phyloP scores from a whole-genome alignment of 2,113 vertebrate genomes.

The Eonycteris spelaea region DNA sequence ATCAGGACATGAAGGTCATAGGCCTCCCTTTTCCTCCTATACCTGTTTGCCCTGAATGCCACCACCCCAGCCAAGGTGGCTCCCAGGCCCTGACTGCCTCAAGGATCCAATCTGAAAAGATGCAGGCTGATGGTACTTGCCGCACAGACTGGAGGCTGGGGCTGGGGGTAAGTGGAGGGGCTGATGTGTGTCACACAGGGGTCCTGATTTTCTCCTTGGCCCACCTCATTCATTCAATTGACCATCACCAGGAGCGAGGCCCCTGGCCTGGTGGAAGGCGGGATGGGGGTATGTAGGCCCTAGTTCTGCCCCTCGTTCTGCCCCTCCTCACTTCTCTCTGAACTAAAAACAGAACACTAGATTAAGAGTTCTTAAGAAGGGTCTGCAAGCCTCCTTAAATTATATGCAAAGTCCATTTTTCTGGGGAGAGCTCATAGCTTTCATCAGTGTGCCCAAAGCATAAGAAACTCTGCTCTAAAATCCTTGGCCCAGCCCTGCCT shows the following conservation, averaged over 20 bases:
- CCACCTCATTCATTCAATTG: not conserved
- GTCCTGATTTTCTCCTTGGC: not conserved
- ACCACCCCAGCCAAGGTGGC: not conserved
- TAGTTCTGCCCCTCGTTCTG: not conserved
- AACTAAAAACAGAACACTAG: not conserved
- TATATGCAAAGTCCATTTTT: not conserved
- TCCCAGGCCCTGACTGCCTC: not conserved
- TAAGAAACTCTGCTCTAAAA: not conserved
- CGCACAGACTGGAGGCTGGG: not conserved
- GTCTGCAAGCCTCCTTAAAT: not conserved
- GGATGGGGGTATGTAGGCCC: accelerated
- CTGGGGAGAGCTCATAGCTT: not conserved
- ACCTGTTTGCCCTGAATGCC: not conserved
- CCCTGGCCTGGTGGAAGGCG: not conserved
- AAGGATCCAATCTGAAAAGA: slow-evolving; percentile 38
- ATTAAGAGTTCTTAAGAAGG: not conserved
- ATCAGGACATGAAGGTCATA: slow-evolving; percentile 42
- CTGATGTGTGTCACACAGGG: no score
- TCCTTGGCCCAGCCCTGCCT: not conserved
- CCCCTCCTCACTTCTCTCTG: not conserved
- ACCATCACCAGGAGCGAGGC: not conserved
- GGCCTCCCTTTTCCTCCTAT: not conserved
- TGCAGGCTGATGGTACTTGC: not conserved
- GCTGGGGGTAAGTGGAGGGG: slow-evolving; percentile 19
- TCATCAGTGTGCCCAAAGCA: not conserved